Evolutionary conservation across 2,797 vertebrate species (phyloP).

Genomic region (Sebastolobus altivelis): DNA sequence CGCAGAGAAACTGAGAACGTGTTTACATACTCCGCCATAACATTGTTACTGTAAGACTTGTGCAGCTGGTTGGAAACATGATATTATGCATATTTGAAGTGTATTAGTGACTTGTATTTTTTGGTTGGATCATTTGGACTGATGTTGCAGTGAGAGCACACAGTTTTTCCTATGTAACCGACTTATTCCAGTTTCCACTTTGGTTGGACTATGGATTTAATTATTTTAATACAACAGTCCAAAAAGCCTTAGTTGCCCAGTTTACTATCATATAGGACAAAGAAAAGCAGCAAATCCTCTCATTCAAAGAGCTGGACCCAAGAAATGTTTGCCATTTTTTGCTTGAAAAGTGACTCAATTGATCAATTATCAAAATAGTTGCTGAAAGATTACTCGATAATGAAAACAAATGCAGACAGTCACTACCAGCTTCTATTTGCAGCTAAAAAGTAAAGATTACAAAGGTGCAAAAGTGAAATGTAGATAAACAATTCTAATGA

Average conservation of each 20-base stretch:
- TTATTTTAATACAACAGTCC: not conserved
- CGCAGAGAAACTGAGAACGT: not conserved
- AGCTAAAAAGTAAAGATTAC: not conserved
- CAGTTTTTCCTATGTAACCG: not conserved
- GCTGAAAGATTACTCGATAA: not conserved
- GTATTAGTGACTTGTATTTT: not conserved
- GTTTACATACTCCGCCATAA: not conserved
- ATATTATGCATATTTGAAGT: not conserved
- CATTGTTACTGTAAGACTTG: not conserved
- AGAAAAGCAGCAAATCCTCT: not conserved
- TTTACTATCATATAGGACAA: not conserved
- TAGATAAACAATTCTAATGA: not conserved
- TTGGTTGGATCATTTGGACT: not conserved
- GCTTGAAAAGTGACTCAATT: not conserved
- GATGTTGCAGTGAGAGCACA: not conserved
- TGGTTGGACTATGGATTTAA: conserved; percentile 1
- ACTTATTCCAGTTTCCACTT: conserved; percentile 24
- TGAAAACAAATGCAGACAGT: not conserved
- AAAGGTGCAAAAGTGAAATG: not conserved
- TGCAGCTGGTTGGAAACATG: not conserved
- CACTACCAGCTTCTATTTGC: not conserved
- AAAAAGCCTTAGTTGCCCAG: not conserved
- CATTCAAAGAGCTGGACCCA: not conserved
- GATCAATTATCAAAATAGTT: not conserved
- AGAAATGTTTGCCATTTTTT: not conserved